Evolutionary conservation across 2,888 invertebrate species (phyloP).

Genomic region (Dolomedes plantarius): DNA sequence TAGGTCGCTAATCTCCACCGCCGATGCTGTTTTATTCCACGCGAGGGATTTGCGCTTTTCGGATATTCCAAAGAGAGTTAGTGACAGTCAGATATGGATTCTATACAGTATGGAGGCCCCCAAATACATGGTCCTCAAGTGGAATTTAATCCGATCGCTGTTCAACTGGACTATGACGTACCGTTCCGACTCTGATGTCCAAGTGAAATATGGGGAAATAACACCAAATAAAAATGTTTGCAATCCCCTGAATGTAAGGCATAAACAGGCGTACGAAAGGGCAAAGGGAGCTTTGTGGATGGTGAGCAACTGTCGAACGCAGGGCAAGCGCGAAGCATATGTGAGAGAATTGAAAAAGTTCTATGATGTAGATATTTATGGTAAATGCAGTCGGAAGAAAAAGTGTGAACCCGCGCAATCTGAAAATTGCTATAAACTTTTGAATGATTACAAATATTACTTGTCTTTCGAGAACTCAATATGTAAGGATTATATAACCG

Average conservation of each 20-base stretch:
- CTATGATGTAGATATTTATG: conserved; percentile 76
- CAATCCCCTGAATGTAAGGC: background rate
- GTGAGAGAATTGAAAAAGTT: conserved; percentile 76
- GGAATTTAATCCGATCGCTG: conserved; percentile 33
- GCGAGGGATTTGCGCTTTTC: conserved; percentile 42
- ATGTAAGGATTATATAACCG: conserved; percentile 75
- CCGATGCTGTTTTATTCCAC: conserved; percentile 68
- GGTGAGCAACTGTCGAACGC: conserved; percentile 77
- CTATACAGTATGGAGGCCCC: conserved; percentile 68
- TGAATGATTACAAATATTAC: conserved; percentile 75
- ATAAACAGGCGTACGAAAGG: background rate
- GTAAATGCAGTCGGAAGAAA: conserved; percentile 75
- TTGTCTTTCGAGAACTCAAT: conserved; percentile 75
- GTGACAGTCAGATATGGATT: conserved; percentile 55
- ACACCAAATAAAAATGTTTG: too few species aligned
- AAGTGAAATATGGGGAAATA: conserved; percentile 61
- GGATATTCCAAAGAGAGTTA: conserved; percentile 32
- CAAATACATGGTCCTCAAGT: conserved; percentile 28
- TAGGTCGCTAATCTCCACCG: conserved; percentile 9
- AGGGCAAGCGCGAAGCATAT: conserved; percentile 76
- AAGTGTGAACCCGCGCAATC: conserved; percentile 56
- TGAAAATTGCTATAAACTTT: conserved; percentile 43
- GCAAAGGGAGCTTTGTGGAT: conserved; percentile 76
- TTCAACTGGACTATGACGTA: conserved; percentile 73
- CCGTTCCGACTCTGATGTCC: conserved; percentile 57